Conservation (phyloP, 2,797 vertebrate species). For the Spinus pinus region DNA sequence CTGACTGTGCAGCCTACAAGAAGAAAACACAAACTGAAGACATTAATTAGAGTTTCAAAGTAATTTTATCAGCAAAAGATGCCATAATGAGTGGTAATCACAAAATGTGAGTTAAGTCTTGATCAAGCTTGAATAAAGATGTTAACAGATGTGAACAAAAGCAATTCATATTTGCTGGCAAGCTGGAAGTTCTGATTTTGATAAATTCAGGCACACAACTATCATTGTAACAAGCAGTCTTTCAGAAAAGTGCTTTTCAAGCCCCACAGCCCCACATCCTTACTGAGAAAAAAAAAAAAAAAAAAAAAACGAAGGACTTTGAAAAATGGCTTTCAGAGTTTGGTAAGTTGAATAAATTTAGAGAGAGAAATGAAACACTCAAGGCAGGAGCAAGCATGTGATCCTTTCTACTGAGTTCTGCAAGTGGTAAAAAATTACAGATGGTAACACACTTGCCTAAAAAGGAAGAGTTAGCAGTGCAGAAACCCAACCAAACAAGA, state of each 20-base stretch:
- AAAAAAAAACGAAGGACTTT: not conserved
- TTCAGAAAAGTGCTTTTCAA: not conserved
- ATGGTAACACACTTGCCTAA: not conserved
- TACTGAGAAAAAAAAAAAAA: not conserved
- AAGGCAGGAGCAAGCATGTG: not conserved
- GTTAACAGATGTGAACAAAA: not conserved
- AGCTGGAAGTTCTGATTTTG: not conserved
- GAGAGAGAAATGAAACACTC: not conserved
- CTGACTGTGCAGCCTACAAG: slow-evolving; percentile 89
- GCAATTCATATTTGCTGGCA: not conserved
- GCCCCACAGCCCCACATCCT: accelerated
- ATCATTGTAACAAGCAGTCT: not conserved
- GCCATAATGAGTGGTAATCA: not conserved
- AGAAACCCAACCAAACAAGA: not conserved
- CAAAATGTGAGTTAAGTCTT: not conserved
- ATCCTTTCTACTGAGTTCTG: not conserved
- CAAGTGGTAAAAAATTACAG: not conserved
- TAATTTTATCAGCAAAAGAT: not conserved
- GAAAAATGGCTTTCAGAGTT: not conserved
- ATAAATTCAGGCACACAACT: not conserved
- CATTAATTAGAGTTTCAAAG: not conserved
- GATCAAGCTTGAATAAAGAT: not conserved
- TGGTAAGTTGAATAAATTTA: not conserved
- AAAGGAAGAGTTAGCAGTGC: not conserved
- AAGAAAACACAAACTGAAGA: not conserved